A percentile compares a stretch with the other conserved stretches of the same genome.
Conservation (phyloP, 2,113 vertebrate species). For the Callipepla squamata region DNA sequence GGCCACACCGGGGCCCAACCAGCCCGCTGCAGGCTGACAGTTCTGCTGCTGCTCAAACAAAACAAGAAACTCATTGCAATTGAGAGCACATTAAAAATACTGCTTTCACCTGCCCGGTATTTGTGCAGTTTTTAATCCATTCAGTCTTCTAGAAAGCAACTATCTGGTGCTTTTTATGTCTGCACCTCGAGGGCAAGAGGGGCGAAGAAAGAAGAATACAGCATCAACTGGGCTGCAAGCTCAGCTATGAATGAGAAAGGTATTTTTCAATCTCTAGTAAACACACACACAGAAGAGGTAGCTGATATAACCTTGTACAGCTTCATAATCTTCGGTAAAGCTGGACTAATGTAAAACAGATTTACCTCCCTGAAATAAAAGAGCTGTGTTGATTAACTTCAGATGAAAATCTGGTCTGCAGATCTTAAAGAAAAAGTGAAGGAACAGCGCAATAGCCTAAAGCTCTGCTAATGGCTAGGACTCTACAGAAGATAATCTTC, state of each 20-base stretch:
- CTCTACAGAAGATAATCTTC: background rate
- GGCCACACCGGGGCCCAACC: accelerated
- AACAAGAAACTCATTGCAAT: background rate
- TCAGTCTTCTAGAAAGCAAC: background rate
- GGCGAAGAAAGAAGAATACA: background rate
- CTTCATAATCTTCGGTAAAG: background rate
- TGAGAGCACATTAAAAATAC: background rate
- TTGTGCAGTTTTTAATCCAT: background rate
- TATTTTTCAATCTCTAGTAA: background rate
- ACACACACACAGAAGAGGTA: background rate
- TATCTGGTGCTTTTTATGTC: background rate
- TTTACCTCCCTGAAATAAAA: background rate
- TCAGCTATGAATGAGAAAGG: background rate
- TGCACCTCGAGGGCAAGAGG: background rate
- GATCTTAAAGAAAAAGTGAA: background rate
- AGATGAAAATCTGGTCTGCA: background rate
- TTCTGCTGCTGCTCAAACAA: background rate
- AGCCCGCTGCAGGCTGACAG: background rate
- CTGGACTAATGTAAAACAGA: background rate
- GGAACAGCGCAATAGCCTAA: background rate
- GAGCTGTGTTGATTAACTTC: background rate
- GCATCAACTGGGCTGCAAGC: background rate
- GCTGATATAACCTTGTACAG: background rate
- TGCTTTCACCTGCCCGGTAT: background rate
- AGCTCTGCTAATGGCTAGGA: background rate